These are phyloP conservation scores for Monoplex corrugatus DNA, from an alignment of 2,888 invertebrate species.

Conservation along the genomic window DNA sequence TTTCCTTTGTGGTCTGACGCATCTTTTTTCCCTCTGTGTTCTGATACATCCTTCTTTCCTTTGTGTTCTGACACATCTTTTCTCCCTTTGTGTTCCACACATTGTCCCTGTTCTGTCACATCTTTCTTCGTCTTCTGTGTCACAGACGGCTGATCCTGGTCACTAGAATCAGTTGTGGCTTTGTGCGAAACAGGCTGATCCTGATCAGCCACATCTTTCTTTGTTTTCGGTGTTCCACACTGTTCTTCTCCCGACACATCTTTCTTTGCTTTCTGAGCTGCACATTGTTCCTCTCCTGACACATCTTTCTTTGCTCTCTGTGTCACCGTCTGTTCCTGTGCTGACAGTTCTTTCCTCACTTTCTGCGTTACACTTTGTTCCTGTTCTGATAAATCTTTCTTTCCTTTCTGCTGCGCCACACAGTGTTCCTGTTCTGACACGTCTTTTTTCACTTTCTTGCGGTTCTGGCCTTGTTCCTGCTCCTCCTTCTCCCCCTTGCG, in stretches of 20 bases:
- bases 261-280: conserved; percentile 30
- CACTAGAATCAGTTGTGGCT: not conserved
- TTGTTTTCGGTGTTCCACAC: not conserved
- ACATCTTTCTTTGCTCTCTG: not conserved
- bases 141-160: not conserved
- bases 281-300: not conserved
- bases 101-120: not conserved
- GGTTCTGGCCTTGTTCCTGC: conserved; percentile 47
- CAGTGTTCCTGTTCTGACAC: not conserved
- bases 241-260: conserved; percentile 2
- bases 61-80: not conserved
- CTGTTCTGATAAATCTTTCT: not conserved
- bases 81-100: not conserved
- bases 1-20: not conserved
- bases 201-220: not conserved
- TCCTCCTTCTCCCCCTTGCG: conserved; percentile 66
- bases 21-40: not conserved
- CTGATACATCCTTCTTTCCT: not conserved
- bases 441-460: conserved; percentile 37
- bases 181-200: not conserved
- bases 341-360: not conserved
- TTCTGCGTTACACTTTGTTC: conserved; percentile 21
- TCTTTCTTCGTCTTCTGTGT: not conserved
- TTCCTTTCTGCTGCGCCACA: conserved; percentile 29
- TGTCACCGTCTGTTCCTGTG: not conserved